These are phyloP conservation scores for Naja naja DNA, from an alignment of 2,113 vertebrate genomes.

Conservation along the genomic window DNA sequence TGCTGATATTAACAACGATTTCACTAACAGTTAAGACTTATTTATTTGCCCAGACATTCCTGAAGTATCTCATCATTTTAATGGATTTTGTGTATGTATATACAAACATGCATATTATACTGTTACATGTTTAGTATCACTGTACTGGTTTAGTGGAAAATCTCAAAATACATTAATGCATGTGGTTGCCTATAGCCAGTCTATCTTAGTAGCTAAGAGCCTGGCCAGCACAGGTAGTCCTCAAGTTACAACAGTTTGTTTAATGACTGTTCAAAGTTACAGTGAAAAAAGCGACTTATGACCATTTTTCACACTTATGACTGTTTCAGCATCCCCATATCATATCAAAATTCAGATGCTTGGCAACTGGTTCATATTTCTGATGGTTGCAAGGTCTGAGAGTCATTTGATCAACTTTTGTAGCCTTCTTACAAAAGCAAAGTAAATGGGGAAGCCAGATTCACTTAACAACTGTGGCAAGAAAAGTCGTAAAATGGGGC, in stretches of 20 bases:
- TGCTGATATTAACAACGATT: background rate
- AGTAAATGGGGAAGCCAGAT: background rate
- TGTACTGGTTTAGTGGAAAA: background rate
- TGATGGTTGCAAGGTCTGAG: background rate
- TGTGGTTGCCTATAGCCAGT: background rate
- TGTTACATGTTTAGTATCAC: background rate
- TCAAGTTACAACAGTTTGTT: background rate
- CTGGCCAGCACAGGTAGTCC: background rate
- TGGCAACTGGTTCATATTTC: background rate
- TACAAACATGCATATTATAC: background rate
- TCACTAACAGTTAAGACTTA: background rate
- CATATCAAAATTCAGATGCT: background rate
- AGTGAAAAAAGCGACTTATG: background rate
- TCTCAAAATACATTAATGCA: background rate
- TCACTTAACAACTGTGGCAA: background rate
- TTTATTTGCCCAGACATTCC: background rate
- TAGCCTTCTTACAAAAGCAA: background rate
- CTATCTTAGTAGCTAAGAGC: background rate
- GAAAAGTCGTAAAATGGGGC: background rate
- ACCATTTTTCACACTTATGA: background rate
- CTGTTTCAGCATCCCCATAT: background rate
- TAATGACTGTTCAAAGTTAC: background rate
- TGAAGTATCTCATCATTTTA: background rate
- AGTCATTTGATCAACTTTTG: background rate
- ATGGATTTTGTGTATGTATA: background rate